Conservation (phyloP, 2,888 invertebrate species). For the Eupithecia centaureata region DNA sequence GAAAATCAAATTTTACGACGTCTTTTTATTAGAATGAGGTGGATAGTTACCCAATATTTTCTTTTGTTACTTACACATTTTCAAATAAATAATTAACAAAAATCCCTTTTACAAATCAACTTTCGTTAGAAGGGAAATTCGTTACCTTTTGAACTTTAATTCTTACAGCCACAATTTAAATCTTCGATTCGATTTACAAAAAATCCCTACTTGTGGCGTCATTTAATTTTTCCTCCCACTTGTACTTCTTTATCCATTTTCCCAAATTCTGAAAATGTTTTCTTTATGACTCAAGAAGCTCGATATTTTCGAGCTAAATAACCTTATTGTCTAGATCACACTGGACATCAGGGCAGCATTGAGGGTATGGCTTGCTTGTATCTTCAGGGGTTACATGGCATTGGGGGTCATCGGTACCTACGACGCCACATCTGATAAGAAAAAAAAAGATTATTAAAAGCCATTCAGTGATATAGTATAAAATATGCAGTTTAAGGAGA, state of each 20-base stretch:
- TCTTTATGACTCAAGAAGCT: conserved; percentile 43
- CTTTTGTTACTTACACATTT: background rate
- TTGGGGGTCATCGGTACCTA: conserved; percentile 50
- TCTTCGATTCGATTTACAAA: conserved; percentile 3
- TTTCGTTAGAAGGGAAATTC: background rate
- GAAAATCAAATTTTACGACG: no score
- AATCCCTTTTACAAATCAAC: background rate
- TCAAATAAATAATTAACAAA: background rate
- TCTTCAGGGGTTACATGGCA: conserved; percentile 59
- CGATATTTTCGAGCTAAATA: conserved; percentile 34
- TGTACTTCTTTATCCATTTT: conserved; percentile 12
- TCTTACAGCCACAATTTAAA: background rate
- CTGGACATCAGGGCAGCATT: conserved; percentile 61
- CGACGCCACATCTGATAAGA: conserved; percentile 62
- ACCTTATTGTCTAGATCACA: conserved; percentile 65
- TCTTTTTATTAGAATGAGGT: background rate
- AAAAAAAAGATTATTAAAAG: background rate
- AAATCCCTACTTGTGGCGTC: conserved; percentile 13
- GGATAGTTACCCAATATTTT: no score
- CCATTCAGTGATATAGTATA: background rate
- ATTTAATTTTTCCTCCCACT: background rate
- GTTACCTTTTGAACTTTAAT: background rate
- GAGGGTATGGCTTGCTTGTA: conserved; percentile 60
- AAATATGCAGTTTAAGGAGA: background rate
- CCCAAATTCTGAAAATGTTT: conserved; percentile 4